Evolutionary conservation across 2,797 vertebrate species (phyloP).

Genomic region (Cossypha niveicapilla): DNA sequence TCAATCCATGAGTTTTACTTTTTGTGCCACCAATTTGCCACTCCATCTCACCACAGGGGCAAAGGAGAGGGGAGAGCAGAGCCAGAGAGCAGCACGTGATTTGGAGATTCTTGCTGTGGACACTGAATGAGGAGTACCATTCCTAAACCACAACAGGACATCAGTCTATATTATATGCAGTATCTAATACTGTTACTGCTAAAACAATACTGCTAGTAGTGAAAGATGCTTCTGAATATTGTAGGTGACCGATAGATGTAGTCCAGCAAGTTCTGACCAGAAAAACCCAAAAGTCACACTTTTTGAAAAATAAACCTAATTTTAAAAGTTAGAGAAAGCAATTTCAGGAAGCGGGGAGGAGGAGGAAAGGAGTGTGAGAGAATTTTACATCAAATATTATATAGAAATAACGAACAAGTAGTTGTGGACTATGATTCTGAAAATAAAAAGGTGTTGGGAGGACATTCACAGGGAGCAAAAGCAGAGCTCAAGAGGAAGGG

Average conservation of each 20-base stretch:
- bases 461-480: neutral
- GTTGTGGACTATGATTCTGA: neutral
- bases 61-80: neutral
- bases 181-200: neutral
- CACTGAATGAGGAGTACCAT: neutral
- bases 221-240: neutral
- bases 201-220: neutral
- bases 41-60: neutral
- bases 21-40: neutral
- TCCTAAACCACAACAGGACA: neutral
- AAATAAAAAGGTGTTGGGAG: neutral
- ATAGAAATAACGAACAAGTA: neutral
- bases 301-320: neutral
- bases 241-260: neutral
- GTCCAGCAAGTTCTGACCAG: neutral
- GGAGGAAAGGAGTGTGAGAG: neutral
- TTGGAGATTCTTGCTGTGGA: neutral
- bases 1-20: neutral
- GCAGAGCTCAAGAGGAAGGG: neutral
- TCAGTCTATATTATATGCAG: neutral
- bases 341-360: fast-evolving
- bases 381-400: neutral
- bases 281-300: neutral
- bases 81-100: neutral
- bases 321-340: neutral